Evolutionary conservation across 2,888 invertebrate species (phyloP).

Genomic region (Phytoseiulus persimilis): DNA sequence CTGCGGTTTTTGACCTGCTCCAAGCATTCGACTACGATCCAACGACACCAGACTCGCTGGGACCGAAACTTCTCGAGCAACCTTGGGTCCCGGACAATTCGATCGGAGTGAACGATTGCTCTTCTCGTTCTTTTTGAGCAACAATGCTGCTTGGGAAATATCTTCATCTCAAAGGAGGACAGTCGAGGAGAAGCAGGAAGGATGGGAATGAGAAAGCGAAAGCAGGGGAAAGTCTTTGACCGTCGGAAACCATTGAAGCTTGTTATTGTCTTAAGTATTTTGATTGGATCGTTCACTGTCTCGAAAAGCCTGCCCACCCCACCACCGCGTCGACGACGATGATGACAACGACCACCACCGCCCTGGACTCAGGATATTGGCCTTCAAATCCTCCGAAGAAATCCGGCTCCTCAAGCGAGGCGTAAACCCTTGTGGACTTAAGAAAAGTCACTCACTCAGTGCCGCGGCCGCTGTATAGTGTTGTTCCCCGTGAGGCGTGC

Average conservation of each 20-base stretch:
- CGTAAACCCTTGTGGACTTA: not conserved
- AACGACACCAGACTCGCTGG: too few relatives aligned
- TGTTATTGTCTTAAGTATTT: conserved; percentile 39
- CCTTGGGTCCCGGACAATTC: too few relatives aligned
- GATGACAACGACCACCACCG: not conserved
- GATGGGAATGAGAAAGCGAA: not conserved
- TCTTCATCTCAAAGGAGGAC: not conserved
- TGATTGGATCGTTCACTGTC: conserved; percentile 30
- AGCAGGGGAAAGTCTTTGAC: not conserved
- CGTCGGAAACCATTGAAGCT: conserved; percentile 31
- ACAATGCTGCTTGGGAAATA: not conserved
- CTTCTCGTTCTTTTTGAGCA: too few relatives aligned
- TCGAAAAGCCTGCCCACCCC: not conserved
- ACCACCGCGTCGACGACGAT: not conserved
- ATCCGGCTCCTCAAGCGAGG: conserved; percentile 5
- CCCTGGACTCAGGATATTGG: not conserved
- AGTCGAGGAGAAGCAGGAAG: not conserved
- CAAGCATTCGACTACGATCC: too few relatives aligned
- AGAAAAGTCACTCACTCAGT: not conserved
- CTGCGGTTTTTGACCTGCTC: too few relatives aligned
- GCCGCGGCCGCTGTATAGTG: not conserved
- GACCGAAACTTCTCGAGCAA: too few relatives aligned
- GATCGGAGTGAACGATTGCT: too few relatives aligned
- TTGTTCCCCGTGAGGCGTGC: not conserved
- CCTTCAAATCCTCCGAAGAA: not conserved